phyloP scores from a whole-genome alignment of 1,140 invertebrate species.

The Drosophila kepulauana region DNA sequence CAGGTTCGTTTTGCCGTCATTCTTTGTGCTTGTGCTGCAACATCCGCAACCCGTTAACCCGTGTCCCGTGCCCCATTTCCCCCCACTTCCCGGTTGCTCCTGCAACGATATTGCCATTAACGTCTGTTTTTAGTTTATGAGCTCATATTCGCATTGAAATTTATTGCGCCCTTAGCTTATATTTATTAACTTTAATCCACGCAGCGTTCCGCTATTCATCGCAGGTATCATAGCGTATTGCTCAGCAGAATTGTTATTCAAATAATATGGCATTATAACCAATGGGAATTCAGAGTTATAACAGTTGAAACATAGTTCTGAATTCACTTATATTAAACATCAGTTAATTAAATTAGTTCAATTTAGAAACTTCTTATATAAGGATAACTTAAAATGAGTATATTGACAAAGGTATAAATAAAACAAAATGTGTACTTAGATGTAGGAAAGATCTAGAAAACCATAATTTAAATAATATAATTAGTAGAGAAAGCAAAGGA shows the following conservation, averaged over 20 bases:
- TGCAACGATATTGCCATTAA: slow-evolving; percentile 27
- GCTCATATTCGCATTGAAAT: slow-evolving; percentile 39
- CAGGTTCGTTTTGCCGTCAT: slow-evolving; percentile 40
- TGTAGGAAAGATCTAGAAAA: too few relatives aligned
- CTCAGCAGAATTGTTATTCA: neutral
- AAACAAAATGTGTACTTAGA: too few relatives aligned
- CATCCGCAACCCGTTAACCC: neutral
- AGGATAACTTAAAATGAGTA: too few relatives aligned
- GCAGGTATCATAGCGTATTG: slow-evolving; percentile 1
- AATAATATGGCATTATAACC: too few relatives aligned
- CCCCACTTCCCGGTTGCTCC: neutral
- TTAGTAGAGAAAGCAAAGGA: too few relatives aligned
- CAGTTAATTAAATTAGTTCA: too few relatives aligned
- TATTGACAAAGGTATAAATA: too few relatives aligned
- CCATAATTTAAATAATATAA: too few relatives aligned
- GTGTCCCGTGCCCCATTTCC: neutral
- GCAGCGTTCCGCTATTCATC: neutral
- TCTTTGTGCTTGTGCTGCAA: slow-evolving; percentile 13
- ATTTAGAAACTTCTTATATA: too few relatives aligned
- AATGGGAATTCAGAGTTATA: too few relatives aligned
- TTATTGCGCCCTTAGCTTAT: slow-evolving; percentile 35
- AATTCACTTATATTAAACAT: too few relatives aligned
- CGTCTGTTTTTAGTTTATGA: slow-evolving; percentile 48
- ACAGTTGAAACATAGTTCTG: too few relatives aligned
- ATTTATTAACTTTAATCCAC: slow-evolving; percentile 32